phyloP scores from a whole-genome alignment of 2,888 invertebrate genomes.

The Scaptomyza cyrtandrae region DNA sequence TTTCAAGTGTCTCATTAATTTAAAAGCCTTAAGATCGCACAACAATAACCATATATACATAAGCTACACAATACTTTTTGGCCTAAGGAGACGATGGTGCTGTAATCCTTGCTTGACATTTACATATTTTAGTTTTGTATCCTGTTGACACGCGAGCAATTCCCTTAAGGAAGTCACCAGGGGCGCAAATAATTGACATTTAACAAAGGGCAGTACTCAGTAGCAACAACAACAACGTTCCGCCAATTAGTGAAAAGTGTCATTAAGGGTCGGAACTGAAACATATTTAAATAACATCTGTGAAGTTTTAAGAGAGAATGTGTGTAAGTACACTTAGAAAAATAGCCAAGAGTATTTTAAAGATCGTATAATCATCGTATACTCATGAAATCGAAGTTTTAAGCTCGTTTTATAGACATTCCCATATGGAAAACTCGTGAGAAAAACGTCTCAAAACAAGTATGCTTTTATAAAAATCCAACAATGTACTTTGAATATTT shows the following conservation, averaged over 20 bases:
- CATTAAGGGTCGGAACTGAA: conserved; percentile 37
- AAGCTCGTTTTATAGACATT: no score
- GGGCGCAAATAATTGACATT: conserved; percentile 59
- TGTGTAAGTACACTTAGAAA: neutral
- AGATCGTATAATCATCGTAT: neutral
- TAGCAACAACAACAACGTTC: conserved; percentile 14
- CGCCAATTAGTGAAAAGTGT: conserved; percentile 56
- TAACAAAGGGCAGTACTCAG: conserved; percentile 33
- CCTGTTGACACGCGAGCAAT: conserved; percentile 59
- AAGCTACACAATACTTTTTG: conserved; percentile 17
- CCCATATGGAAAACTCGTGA: neutral
- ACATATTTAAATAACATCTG: conserved; percentile 6
- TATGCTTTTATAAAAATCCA: no score
- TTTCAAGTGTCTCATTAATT: conserved; percentile 63
- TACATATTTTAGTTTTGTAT: conserved; percentile 60
- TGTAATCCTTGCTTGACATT: conserved; percentile 66
- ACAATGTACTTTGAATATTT: no score
- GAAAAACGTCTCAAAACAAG: neutral
- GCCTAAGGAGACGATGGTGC: conserved; percentile 4
- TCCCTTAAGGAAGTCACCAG: conserved; percentile 25
- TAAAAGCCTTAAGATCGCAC: conserved; percentile 56
- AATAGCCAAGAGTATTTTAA: neutral
- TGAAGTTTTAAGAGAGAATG: neutral
- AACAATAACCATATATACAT: conserved; percentile 36
- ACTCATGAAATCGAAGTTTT: neutral